Evolutionary conservation across 1,140 invertebrate species (phyloP), one percentile per base, ranked within the genome.

Genomic region (Tribolium madens): DNA sequence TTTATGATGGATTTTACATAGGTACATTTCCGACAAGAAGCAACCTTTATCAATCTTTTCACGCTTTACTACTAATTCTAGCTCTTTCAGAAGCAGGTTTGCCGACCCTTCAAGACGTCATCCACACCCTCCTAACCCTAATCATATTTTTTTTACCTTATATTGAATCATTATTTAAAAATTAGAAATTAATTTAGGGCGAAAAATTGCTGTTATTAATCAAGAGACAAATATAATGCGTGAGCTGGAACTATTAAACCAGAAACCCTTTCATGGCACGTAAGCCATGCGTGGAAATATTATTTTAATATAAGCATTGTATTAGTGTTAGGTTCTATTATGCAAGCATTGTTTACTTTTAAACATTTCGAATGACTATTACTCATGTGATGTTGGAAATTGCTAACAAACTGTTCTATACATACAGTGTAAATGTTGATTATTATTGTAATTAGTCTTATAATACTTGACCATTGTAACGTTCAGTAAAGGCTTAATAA

Each of bases 1-100:
- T 64, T 64, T 64, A 64, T 64, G 57, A 64, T 31, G 57, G 57
- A 64, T 64, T 33, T 64, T 64, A 64, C 57, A 13, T n/a, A n/a
- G n/a, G n/a, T 64, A 64, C 21, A 33, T 31, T 64, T 64, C 10
- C 15, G 53, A n/a, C n/a, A n/a, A 26, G 17, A 12, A 60, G 26
- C 10, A 18, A 26, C 26, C 57, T 64, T 31, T 10, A 64, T 64
- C 57, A 64, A 33, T n/a, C 57, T 64, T 33, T 33, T 31, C 31
- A 33, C 57, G 26, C 6, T 64, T 7, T 33, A 3, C 10, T 42
- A 26, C 21, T 42, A 33, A 33, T 4, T 33, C 26, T 5, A 57
- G 52, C 7, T 42, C n/a, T 42, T 42, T 42, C 36, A 26, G 50
- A 17, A 52, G 7, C 14, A 52, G 50, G 53, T 5, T 26, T 4